These are phyloP conservation scores for Triplophysa rosa DNA, from an alignment of 2,113 vertebrate genomes.

Conservation along the genomic window DNA sequence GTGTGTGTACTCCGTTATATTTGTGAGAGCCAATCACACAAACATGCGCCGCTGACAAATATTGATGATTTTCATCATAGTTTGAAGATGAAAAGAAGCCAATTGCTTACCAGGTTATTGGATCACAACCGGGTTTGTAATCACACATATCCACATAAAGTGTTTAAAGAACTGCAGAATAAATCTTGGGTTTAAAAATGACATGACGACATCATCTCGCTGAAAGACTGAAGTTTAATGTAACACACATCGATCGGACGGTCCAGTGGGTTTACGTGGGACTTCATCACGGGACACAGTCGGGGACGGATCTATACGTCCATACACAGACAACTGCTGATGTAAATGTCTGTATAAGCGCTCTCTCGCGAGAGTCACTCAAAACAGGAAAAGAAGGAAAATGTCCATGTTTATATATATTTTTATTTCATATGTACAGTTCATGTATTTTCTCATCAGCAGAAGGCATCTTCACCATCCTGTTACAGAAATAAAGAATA, in stretches of 20 bases:
- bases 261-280: background rate
- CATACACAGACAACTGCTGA: conserved; percentile 45
- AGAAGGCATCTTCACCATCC: conserved; percentile 42
- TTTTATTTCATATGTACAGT: conserved; percentile 53
- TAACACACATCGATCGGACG: conserved; percentile 16
- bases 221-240: conserved; percentile 26
- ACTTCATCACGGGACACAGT: conserved; percentile 1
- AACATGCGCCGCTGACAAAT: too few relatives aligned
- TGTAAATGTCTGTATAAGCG: conserved; percentile 18
- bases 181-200: background rate
- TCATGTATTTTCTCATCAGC: conserved; percentile 32
- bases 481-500: background rate
- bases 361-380: background rate
- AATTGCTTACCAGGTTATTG: too few relatives aligned
- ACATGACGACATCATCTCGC: background rate
- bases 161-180: too few relatives aligned
- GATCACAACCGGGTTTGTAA: too few relatives aligned
- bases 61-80: too few relatives aligned
- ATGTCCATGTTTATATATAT: conserved; percentile 20
- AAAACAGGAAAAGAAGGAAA: conserved; percentile 38
- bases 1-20: too few relatives aligned
- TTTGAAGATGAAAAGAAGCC: too few relatives aligned
- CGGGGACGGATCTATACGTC: background rate
- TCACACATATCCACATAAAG: background rate
- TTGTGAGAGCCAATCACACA: too few relatives aligned